A percentile compares a stretch with the other conserved stretches of the same genome.
Conservation (phyloP, 2,888 invertebrate species). For the Mesochorus sp. region DNA sequence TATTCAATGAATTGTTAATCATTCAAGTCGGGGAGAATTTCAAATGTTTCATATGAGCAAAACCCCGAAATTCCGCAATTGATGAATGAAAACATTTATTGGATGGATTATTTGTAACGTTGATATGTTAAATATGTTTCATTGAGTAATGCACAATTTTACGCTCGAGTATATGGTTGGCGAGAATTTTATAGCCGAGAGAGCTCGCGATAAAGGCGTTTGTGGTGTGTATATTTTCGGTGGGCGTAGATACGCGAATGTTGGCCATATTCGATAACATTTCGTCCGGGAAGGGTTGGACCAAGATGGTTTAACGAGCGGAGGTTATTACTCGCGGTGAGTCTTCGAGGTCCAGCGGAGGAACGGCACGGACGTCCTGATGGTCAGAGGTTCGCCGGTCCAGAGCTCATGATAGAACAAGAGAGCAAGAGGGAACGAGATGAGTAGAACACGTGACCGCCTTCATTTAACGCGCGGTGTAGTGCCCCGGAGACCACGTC, state of each 20-base stretch:
- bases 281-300: not conserved
- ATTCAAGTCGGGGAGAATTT: too few species aligned
- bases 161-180: not conserved
- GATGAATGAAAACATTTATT: not conserved
- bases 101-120: too few species aligned
- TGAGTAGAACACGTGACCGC: not conserved
- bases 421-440: not conserved
- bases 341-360: conserved; percentile 28
- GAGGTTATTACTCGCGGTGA: conserved; percentile 56
- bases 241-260: not conserved
- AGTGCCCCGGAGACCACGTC: conserved; percentile 6
- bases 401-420: not conserved
- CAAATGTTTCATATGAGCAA: conserved; percentile 6
- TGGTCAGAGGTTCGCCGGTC: conserved; percentile 10
- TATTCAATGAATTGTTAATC: too few species aligned
- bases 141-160: too few species aligned
- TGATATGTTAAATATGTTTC: not conserved
- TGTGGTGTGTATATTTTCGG: not conserved
- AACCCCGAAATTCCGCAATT: not conserved
- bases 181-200: not conserved
- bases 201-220: not conserved
- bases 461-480: conserved; percentile 5
- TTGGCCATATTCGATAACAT: conserved; percentile 43
- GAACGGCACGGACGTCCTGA: conserved; percentile 44
- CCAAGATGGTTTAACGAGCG: conserved; percentile 52